Evolutionary conservation across 2,113 vertebrate genomes (phyloP), one percentile per base, ranked within the genome.

Genomic region (Ramphastos sulfuratus): DNA sequence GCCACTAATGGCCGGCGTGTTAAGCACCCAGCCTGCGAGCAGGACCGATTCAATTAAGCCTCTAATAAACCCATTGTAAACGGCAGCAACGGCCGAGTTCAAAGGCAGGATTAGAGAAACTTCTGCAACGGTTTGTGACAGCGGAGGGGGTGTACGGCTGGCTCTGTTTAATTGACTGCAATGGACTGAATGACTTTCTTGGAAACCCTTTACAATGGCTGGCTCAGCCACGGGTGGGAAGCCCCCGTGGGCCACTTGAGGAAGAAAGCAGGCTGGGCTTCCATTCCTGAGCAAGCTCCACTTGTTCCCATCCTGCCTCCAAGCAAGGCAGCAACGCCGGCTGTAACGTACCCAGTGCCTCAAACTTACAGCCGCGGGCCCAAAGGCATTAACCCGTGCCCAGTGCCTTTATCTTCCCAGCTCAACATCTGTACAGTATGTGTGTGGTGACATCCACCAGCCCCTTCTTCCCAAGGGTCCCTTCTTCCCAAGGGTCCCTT

Each of bases 41-140:
- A 89, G 89, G 73, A 85, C 83, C 91, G 75, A 97, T 96, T 97
- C 97, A 97, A 97, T 98, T 98, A 98, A 95, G 93, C 73, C 86
- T 94, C 90, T 97, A 97, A 97, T 94, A 96, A 96, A 94, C 92
- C 95, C 89, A 64, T 93, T 96, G 97, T 96, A 95, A 97, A 95
- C 3, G 15, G 67, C 93, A 94, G 84, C 92, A 94, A 94, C 89
- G 8, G 2, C 6, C 1, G 95, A 95, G 90, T 96, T 97, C 94
- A 96, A 96, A 97, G 95, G 90, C 82, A 93, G 93, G 87, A 94
- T 92, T 96, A 94, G 7, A 9, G 80, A 61, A 94, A 79, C 72
- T 39, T 95, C 1, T 13, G 17, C 69, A 69, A 93, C 77, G 87
- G 42, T 54, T 95, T 92, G 66, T 94, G 94, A 92, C 82, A 95